Base-by-base conservation (phyloP, 2,113 vertebrate genomes). In the Ailurus styani region DNA sequence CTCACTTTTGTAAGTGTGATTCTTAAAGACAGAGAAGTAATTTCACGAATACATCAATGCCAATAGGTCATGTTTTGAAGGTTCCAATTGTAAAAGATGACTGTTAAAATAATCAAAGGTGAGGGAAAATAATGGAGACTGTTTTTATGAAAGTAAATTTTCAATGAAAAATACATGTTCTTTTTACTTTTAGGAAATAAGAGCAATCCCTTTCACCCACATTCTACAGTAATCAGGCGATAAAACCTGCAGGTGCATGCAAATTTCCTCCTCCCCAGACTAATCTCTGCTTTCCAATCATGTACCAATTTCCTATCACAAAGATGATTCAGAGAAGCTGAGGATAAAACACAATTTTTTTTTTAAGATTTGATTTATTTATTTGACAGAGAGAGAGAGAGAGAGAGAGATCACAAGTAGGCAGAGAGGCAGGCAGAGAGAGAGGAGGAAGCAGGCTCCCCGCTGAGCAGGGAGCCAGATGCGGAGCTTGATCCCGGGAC, bases 21-120 rank as follows among this genome's bases (percentile, higher is more conserved):
- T 96, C 85, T 95, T 96, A 52, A 95, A 85, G 47, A 90, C 10
- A 89, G 55, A 92, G 10, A 93, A 94, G 29, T 84, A 87, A 85
- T 90, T 96, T 95, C 50, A 78, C 40, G 70, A 87, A 31, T 79
- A 68, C 86, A 90, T 96, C 62, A 93, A 68, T 95, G 68, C 68
- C 91, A 97, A 75, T 78, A 73, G 73, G 73, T 95, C 50, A 84
- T 96, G 60, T 91, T 94, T 95, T 93, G 54, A 96, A 94, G 50
- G 12, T 83, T 93, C 34, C 77, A 93, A 62, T 93, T 92, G 95
- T 47, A 93, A 50, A 29, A 54, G 6, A 18, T 79, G 18, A 82
- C 29, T 91, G 9, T 62, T 90, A 92, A 95, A 75, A 90, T 60
- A 87, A 92, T 93, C 68, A 95, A 86, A 93, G n/a, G 20, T 88